Conservation (phyloP, 1,140 invertebrate genomes). For the Acromyrmex echinatior region DNA sequence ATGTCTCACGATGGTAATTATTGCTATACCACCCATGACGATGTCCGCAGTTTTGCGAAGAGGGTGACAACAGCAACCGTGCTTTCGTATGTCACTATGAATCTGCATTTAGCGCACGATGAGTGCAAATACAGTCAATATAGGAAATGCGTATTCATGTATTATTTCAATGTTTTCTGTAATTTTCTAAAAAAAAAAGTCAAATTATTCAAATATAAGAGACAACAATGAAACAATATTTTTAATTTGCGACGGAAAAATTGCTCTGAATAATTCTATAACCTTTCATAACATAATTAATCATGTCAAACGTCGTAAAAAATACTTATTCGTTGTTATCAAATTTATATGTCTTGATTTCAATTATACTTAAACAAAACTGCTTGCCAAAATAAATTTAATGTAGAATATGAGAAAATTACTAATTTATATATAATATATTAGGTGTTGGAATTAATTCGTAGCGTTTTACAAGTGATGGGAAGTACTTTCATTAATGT, state of each 20-base stretch:
- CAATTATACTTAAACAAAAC: background rate
- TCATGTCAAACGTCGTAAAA: background rate
- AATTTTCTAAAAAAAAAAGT: background rate
- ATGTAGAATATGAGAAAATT: background rate
- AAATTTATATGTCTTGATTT: background rate
- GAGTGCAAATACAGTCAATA: background rate
- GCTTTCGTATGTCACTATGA: background rate
- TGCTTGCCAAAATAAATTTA: background rate
- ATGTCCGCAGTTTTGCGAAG: constrained; percentile 40
- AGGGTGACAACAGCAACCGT: constrained; percentile 52
- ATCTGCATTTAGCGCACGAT: constrained; percentile 5
- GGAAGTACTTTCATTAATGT: too few relatives aligned
- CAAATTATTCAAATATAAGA: background rate
- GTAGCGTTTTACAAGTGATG: too few relatives aligned
- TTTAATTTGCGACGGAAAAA: background rate
- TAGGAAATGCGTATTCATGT: background rate
- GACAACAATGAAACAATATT: background rate
- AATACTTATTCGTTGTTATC: background rate
- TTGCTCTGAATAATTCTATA: background rate
- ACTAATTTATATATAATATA: background rate
- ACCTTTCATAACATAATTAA: background rate
- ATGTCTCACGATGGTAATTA: constrained; percentile 74
- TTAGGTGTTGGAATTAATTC: too few relatives aligned
- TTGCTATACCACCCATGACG: constrained; percentile 75
- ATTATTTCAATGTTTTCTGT: background rate